phyloP scores from a whole-genome alignment of 2,113 vertebrate species.

The Cebus imitator region DNA sequence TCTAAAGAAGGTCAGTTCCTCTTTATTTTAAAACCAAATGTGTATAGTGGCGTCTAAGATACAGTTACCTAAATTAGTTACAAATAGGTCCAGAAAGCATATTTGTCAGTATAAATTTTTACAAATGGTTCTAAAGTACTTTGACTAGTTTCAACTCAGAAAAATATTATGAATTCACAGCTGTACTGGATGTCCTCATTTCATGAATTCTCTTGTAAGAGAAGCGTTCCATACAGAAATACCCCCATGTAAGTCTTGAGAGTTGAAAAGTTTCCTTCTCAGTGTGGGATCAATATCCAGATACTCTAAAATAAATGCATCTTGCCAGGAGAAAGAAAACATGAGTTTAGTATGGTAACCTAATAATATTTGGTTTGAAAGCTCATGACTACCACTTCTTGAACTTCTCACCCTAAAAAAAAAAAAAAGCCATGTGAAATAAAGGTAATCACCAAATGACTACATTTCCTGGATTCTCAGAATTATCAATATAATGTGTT shows the following conservation, averaged over 20 bases:
- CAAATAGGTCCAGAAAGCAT: neutral
- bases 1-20: neutral
- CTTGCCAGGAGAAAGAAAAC: neutral
- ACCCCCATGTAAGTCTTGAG: neutral
- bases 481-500: neutral
- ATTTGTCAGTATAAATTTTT: neutral
- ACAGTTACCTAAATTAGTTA: neutral
- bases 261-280: neutral
- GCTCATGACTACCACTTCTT: neutral
- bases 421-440: neutral
- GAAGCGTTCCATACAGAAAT: neutral
- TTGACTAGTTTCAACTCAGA: neutral
- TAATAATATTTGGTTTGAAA: conserved; percentile 27
- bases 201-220: neutral
- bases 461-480: neutral
- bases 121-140: neutral
- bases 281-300: neutral
- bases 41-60: neutral
- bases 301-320: neutral
- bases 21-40: neutral
- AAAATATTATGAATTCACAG: neutral
- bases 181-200: neutral
- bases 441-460: neutral
- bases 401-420: neutral
- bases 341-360: neutral